Base-by-base conservation (phyloP, 2,797 vertebrate species). In the Esox masquinongy region DNA sequence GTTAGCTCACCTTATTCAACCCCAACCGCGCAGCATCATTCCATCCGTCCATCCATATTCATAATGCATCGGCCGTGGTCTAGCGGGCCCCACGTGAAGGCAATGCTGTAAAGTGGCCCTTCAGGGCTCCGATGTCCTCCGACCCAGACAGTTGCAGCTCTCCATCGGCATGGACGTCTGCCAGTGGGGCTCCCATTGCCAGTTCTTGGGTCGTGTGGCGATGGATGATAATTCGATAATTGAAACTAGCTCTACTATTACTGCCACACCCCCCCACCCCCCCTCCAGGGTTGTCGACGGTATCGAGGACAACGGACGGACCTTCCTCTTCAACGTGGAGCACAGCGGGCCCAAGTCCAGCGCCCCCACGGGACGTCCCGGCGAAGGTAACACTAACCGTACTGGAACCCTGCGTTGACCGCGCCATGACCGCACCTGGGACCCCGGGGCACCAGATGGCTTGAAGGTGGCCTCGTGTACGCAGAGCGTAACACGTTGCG, bases 221-320 rank as follows among this genome's bases (percentile, higher is more conserved):
- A 75, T 78, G 85, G 72, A 59, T 34, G 77, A 61, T 61, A 61
- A 61, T 61, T 61, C 12, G 82, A 90, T 90, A 90, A 90, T 88
- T 89, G 88, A 88, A 89, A 86, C 88, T 82, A 78, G 71, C 76
- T 90, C 88, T 88, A 87, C 85, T 86, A 86, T 92, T 90, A 90
- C 92, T 88, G 86, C 79, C 17, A n/a, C 26, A 24, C 61, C 0
- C 14, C 24, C 68, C 14, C 72, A 4, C 49, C 50, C n/a, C 24
- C 17, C 26, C 19, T 16, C 70, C 86, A 99, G 97, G 89, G 94
- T 99, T 47, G 97, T 98, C 79, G 97, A 99, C 9, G 97, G 97
- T 78, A 96, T 96, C 1, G 97, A 99, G 86, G 97, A 98, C 88
- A 94, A 95, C 1, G 89, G 93, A 1, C 92, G 82, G 72, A 88